phyloP scores from a whole-genome alignment of 2,797 vertebrate species.

The Neostethus bicornis region DNA sequence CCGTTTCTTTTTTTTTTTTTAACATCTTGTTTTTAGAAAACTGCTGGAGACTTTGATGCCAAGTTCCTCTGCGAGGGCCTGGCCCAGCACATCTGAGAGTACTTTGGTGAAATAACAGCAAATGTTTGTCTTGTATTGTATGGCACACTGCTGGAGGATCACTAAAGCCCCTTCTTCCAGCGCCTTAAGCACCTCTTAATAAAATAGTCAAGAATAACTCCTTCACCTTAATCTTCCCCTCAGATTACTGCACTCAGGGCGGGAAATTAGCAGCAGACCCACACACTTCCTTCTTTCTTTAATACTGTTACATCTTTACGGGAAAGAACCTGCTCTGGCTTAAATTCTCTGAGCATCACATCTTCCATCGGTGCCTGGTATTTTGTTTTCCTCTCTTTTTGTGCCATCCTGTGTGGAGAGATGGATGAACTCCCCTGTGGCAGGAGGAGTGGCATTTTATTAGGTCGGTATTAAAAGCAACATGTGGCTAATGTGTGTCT shows the following conservation, averaged over 20 bases:
- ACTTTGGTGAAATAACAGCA: constrained; percentile 87
- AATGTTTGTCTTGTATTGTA: constrained; percentile 89
- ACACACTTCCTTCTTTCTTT: constrained; percentile 48
- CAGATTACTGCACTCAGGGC: constrained; percentile 81
- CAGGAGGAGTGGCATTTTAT: constrained; percentile 64
- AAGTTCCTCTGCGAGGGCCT: constrained; percentile 68
- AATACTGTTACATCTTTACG: constrained; percentile 49
- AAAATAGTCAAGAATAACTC: constrained; percentile 87
- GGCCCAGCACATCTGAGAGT: constrained; percentile 82
- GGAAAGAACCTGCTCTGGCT: constrained; percentile 11
- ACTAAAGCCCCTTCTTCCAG: constrained; percentile 84
- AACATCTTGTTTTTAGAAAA: constrained; percentile 72
- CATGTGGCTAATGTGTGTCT: constrained; percentile 75
- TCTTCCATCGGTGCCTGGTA: constrained; percentile 28
- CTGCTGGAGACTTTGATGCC: constrained; percentile 75
- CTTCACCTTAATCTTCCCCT: constrained; percentile 84
- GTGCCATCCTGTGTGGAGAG: constrained; percentile 31
- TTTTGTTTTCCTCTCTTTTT: constrained; percentile 27
- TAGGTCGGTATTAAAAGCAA: constrained; percentile 74
- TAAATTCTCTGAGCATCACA: constrained; percentile 18
- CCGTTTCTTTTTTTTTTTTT: constrained; percentile 18
- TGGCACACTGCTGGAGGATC: constrained; percentile 84
- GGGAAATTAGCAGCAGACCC: constrained; percentile 84
- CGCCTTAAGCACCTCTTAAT: constrained; percentile 84
- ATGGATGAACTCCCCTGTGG: constrained; percentile 61